Base-by-base conservation (phyloP, 1,140 invertebrate species). In the Drosophila kohkoa region DNA sequence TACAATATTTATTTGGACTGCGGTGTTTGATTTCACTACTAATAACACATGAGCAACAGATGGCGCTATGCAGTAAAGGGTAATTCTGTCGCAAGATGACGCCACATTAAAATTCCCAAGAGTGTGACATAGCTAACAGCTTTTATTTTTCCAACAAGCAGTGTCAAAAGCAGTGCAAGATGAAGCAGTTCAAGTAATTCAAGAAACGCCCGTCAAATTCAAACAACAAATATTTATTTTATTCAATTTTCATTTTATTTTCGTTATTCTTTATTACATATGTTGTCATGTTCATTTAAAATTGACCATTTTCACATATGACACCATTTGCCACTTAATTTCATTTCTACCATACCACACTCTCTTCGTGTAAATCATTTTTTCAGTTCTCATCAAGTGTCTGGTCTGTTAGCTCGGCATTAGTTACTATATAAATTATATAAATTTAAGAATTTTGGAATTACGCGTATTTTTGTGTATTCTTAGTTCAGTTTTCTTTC, bases 371-470 rank as follows among this genome's bases (percentile, higher is more conserved):
- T 60, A 32, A 72, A 65, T 54, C 62, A 65, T 30, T 58, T 43
- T 41, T 63, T 73, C 38, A 54, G 38, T 46, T 54, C n/a, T 51
- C 54, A 46, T 46, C 30, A 54, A 45, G 49, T 77, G 68, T 68
- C 51, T 67, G 69, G 63, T 30, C 64, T 60, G 58, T 59, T 49
- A 64, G 74, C 74, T 73, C 74, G 54, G 54, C 54, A 77, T 82
- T 79, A 79, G 45, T 66, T 48, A 16, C 51, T 49, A 15, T 59
- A 74, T 72, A 77, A 82, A 87, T 86, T 74, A 82, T 68, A 71
- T 87, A 77, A 82, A 79, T 82, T 87, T 77, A 74, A 70, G 80
- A 87, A 82, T 88, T 88, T 87, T 88, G 82, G 82, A 87, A 87
- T 87, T 87, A 58, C 35, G 15, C 32, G 11, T 38, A 57, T 57